Evolutionary conservation across 1,140 invertebrate genomes (phyloP).

Genomic region (Scaptodrosophila lebanonensis): DNA sequence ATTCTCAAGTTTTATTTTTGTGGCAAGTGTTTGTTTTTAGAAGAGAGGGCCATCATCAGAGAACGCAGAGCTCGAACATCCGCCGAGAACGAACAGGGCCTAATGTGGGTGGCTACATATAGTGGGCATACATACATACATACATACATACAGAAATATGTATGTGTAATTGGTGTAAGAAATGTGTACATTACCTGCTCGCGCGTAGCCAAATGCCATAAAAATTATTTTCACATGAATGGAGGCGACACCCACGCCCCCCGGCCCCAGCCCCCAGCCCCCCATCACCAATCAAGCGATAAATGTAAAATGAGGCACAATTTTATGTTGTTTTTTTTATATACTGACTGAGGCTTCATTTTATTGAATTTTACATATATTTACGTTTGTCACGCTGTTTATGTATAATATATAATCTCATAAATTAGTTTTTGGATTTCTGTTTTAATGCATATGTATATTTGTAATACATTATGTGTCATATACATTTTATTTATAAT

Average conservation of each 20-base stretch:
- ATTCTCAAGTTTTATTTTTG: too few species aligned
- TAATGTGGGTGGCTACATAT: too few species aligned
- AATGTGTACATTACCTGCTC: neutral
- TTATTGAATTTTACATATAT: constrained; percentile 75
- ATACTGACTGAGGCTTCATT: constrained; percentile 77
- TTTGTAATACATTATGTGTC: constrained; percentile 4
- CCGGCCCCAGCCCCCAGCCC: constrained; percentile 1
- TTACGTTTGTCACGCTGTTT: constrained; percentile 36
- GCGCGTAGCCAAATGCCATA: constrained; percentile 4
- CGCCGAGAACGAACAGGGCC: too few species aligned
- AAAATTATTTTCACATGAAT: constrained; percentile 14
- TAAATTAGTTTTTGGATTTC: constrained; percentile 63
- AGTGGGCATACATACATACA: constrained; percentile 21
- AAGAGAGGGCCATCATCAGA: too few species aligned
- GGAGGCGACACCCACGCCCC: constrained; percentile 10
- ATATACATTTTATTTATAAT: constrained; percentile 14
- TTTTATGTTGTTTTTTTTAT: constrained; percentile 44
- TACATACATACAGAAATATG: neutral
- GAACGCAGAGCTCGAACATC: too few species aligned
- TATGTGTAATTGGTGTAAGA: constrained; percentile 13
- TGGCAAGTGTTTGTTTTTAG: too few species aligned
- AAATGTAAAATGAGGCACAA: constrained; percentile 43
- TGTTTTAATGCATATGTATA: constrained; percentile 43
- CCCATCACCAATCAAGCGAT: too few species aligned
- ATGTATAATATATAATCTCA: constrained; percentile 69